These are phyloP conservation scores for Leucoptera coffeella DNA, from an alignment of 2,888 invertebrate species.

Conservation along the genomic window DNA sequence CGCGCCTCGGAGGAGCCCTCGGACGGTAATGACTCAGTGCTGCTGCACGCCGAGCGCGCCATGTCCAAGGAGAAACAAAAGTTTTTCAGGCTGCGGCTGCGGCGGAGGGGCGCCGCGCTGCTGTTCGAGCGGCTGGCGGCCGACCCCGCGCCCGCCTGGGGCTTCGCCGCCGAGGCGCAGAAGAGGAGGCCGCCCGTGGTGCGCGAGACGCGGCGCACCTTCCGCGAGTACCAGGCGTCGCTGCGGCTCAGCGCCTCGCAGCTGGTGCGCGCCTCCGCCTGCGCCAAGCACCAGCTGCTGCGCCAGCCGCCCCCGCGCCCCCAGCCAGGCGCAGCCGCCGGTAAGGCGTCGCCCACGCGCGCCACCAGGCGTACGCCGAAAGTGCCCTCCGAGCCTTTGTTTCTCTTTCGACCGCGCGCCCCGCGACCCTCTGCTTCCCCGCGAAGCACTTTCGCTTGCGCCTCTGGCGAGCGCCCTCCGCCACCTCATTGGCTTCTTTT, in stretches of 20 bases:
- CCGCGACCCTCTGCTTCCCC: conserved; percentile 22
- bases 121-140: conserved; percentile 30
- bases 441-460: conserved; percentile 47
- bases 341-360: conserved; percentile 22
- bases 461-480: conserved; percentile 15
- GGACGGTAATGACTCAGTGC: conserved; percentile 37
- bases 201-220: conserved; percentile 42
- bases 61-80: conserved; percentile 86
- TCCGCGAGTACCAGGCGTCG: conserved; percentile 35
- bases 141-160: conserved; percentile 34
- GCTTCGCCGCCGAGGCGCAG: conserved; percentile 56
- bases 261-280: background rate
- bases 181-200: conserved; percentile 20
- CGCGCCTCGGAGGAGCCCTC: conserved; percentile 35
- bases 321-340: too few species aligned
- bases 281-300: too few species aligned
- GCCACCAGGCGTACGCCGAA: conserved; percentile 16
- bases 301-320: too few species aligned
- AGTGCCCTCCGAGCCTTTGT: too few species aligned
- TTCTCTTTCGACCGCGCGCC: conserved; percentile 15
- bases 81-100: conserved; percentile 59
- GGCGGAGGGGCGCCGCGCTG: conserved; percentile 5
- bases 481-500: conserved; percentile 5
- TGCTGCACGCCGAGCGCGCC: conserved; percentile 50
- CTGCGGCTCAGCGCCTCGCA: conserved; percentile 7